phyloP scores from a whole-genome alignment of 2,888 invertebrate genomes.

The Muschampia staudingeri region DNA sequence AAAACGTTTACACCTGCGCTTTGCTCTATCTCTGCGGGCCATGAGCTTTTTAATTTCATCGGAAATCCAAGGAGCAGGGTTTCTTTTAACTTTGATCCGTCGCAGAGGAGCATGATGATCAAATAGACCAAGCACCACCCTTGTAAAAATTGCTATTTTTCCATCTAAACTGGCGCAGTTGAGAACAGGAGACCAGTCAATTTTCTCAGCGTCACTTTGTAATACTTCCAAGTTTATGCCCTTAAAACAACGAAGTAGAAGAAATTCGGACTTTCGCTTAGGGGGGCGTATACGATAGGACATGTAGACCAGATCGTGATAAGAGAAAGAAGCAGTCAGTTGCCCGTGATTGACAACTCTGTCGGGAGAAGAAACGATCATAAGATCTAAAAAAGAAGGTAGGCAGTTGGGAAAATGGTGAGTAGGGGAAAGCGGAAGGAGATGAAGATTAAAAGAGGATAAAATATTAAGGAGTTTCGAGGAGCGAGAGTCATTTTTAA shows the following conservation, averaged over 20 bases:
- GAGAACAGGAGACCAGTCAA: background rate
- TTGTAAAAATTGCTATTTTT: background rate
- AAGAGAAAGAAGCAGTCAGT: no score
- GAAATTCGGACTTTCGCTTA: background rate
- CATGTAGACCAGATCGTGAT: no score
- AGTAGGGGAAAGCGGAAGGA: background rate
- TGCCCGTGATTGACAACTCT: no score
- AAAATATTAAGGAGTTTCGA: background rate
- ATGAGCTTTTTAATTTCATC: background rate
- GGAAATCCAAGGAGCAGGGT: constrained; percentile 14
- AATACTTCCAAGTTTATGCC: background rate
- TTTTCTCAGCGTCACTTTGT: background rate
- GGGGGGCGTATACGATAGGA: constrained; percentile 3
- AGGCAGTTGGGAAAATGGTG: no score
- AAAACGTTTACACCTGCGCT: background rate
- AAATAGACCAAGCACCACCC: background rate
- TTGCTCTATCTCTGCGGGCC: constrained; percentile 13
- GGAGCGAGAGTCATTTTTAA: constrained; percentile 5
- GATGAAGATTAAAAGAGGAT: background rate
- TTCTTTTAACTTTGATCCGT: background rate
- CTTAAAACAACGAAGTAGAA: constrained; percentile 22
- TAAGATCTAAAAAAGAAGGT: no score
- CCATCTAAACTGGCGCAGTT: background rate
- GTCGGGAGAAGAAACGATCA: no score
- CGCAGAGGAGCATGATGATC: constrained; percentile 12